Evolutionary conservation across 2,797 vertebrate genomes (phyloP), one percentile per base, ranked within the genome.

Genomic region (Heterohyrax brucei): DNA sequence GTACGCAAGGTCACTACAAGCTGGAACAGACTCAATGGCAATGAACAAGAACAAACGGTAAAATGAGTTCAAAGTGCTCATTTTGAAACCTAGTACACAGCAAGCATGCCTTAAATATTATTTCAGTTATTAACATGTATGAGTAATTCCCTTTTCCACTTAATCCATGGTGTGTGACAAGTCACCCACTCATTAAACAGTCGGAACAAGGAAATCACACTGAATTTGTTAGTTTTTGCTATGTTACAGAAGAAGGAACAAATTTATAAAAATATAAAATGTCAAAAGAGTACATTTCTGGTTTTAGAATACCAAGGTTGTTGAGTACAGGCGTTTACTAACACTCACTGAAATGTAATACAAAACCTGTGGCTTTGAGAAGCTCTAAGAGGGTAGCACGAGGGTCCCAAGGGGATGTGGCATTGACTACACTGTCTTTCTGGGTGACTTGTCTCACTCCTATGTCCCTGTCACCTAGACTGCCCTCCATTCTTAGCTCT

Each of bases 141-240:
- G 10, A 22, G 22, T 8, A 53, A 86, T 56, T 66, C 39, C 62
- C 16, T 77, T 79, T 87, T 66, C 22, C 68, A 87, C 46, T 77
- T 93, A 85, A 28, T 66, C 59, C 80, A 3, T 46, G 59, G 73
- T 76, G 14, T 68, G 83, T 62, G 1, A 82, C 48, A 7, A 81
- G 7, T 12, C 19, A 56, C 21, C 13, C 13, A 61, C 24, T 72
- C 14, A 64, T 62, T 70, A 59, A 75, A 81, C 22, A 87, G n/a
- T 14, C 26, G 19, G 39, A 91, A 75, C 13, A 19, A 44, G 16
- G 68, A 73, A 81, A 77, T 0, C 13, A 56, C 39, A 33, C 13
- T 56, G 48, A 75, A 56, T 79, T 78, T 70, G 18, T 73, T 70
- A 72, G 50, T 46, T 94, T 86, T 33, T 94, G 70, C 64, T 24